Evolutionary conservation across 2,888 invertebrate genomes (phyloP).

Genomic region (Aelia acuminata): DNA sequence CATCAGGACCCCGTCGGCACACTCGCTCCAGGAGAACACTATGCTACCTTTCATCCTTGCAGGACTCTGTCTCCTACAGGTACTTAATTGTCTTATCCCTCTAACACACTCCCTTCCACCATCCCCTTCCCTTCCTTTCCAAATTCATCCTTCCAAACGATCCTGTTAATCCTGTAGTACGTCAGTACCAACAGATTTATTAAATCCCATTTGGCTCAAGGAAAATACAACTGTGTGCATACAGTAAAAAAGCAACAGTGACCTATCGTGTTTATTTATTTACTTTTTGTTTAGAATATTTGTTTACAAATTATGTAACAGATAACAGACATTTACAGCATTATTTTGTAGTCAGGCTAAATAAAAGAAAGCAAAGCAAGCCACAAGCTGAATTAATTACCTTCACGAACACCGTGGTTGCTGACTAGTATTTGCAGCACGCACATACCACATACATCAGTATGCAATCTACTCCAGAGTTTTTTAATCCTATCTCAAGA

Average conservation of each 20-base stretch:
- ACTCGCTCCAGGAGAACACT: conserved; percentile 10
- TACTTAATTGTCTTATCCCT: conserved; percentile 42
- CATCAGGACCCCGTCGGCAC: not conserved
- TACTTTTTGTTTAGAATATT: not conserved
- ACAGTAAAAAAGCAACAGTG: not conserved
- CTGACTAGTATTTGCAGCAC: not conserved
- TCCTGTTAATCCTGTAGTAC: not conserved
- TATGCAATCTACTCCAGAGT: too few species aligned
- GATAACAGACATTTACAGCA: not conserved
- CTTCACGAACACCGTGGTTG: not conserved
- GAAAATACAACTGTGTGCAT: not conserved
- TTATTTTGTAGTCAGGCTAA: not conserved
- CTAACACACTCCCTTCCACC: not conserved
- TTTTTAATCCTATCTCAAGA: too few species aligned
- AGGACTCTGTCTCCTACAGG: not conserved
- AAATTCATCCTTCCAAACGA: not conserved
- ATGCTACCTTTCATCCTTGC: conserved; percentile 6
- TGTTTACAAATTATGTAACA: conserved; percentile 11
- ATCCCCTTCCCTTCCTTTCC: not conserved
- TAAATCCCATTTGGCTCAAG: not conserved
- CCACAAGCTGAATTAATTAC: not conserved
- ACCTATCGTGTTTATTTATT: not conserved
- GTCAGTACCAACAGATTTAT: not conserved
- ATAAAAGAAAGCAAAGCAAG: not conserved
- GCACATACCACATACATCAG: not conserved